These are phyloP conservation scores for Schrankia costaestrigalis DNA, from an alignment of 2,888 invertebrate genomes.

Conservation along the genomic window DNA sequence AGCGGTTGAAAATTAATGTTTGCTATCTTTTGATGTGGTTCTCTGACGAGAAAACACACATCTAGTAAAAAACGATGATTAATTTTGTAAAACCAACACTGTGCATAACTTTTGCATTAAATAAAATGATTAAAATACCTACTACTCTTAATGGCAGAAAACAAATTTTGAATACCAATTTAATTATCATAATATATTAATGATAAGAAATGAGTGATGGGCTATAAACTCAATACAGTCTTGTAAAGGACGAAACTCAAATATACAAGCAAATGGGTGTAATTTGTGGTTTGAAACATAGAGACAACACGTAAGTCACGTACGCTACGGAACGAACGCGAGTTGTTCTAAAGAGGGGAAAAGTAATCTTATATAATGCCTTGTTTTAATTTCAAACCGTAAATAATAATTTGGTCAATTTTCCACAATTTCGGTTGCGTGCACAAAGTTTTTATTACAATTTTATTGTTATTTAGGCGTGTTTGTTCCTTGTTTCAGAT, in stretches of 20 bases:
- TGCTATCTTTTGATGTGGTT: conserved; percentile 31
- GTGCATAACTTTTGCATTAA: no score
- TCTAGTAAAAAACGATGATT: conserved; percentile 11
- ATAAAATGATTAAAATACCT: no score
- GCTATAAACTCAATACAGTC: conserved; percentile 15
- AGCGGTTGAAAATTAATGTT: conserved; percentile 22
- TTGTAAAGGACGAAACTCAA: conserved; percentile 18
- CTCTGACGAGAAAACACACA: conserved; percentile 14
- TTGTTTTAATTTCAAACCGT: conserved; percentile 75
- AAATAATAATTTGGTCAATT: conserved; percentile 81
- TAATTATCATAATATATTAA: conserved; percentile 9
- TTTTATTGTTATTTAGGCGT: conserved; percentile 81
- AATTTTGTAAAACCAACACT: no score
- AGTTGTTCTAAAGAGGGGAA: conserved; percentile 59
- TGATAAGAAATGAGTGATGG: conserved; percentile 2
- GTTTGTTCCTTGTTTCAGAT: conserved; percentile 81
- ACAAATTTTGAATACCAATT: conserved; percentile 14
- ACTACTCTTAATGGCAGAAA: no score
- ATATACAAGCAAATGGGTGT: conserved; percentile 20
- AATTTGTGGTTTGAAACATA: conserved; percentile 28
- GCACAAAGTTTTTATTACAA: conserved; percentile 79
- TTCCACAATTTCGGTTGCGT: conserved; percentile 78
- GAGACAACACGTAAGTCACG: conserved; percentile 43
- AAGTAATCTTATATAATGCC: conserved; percentile 70
- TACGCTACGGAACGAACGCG: conserved; percentile 41